Evolutionary conservation across 2,888 invertebrate species (phyloP), one percentile per base, ranked within the genome.

Genomic region (Eupithecia abbreviata): DNA sequence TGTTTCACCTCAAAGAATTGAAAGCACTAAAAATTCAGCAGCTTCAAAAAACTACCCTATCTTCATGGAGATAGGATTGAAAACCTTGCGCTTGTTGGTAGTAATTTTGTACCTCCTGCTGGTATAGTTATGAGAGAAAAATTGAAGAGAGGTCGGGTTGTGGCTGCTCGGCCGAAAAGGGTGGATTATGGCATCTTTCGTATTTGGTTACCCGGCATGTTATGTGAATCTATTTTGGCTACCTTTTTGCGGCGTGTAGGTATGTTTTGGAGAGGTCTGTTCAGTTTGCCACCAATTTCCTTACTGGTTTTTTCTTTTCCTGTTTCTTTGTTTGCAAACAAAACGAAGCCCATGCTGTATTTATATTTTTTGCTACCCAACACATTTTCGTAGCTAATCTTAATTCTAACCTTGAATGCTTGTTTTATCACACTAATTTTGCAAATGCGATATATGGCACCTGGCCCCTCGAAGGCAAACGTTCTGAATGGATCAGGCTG

Each of bases 41-140:
- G 30, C 15, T 15, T n/a, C 12, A 72, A 82, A 78, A 74, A 66
- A 70, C 6, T 41, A 49, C 79, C 78, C 80, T 83, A 77, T 41
- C 45, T 0, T 0, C 4, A 4, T 0, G 0, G 47, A 18, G 10
- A 45, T 49, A 0, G 2, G 10, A 0, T 18, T 18, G 83, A 84
- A 41, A 79, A 82, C 41, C 58, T 69, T 75, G 67, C 77, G 79
- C 76, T 72, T 77, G 80, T 73, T 9, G 70, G 69, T 73, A 72
- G 81, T 85, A 84, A 85, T 88, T 86, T 86, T 77, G 79, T 81
- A 78, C 69, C 80, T 84, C 85, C 84, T 84, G 78, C 80, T 82
- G 83, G 84, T 81, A 84, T 82, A 85, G 85, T 88, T 86, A 86
- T 83, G 84, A 82, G 83, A 83, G 81, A 86, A 86, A 89, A 87